These are phyloP conservation scores for Abrostola tripartita DNA, from an alignment of 2,888 invertebrate species.

Conservation along the genomic window DNA sequence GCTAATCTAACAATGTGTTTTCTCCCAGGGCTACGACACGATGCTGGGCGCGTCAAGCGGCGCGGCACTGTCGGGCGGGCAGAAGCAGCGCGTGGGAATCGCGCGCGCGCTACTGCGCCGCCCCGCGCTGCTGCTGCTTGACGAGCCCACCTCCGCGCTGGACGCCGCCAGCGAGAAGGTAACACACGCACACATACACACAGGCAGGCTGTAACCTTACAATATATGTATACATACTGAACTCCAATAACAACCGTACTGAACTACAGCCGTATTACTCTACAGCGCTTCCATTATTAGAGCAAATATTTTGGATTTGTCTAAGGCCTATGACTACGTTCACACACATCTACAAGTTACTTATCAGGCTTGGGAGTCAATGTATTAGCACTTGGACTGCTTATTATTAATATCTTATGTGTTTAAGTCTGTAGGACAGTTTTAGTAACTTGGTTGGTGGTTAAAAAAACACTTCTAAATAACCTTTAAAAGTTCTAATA, in stretches of 20 bases:
- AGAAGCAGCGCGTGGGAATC: slow-evolving; percentile 92
- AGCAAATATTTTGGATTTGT: too few species aligned
- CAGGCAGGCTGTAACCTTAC: too few species aligned
- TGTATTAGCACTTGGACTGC: too few species aligned
- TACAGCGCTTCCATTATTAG: too few species aligned
- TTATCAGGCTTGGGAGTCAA: too few species aligned
- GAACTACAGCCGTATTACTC: too few species aligned
- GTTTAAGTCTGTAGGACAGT: too few species aligned
- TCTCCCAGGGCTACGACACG: slow-evolving; percentile 90
- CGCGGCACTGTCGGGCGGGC: slow-evolving; percentile 92
- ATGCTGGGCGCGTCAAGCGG: slow-evolving; percentile 90
- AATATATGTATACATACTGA: too few species aligned
- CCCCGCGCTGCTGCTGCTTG: slow-evolving; percentile 84
- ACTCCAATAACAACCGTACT: too few species aligned
- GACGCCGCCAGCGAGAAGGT: slow-evolving; percentile 92
- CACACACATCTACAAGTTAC: too few species aligned
- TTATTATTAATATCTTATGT: too few species aligned
- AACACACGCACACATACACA: not conserved
- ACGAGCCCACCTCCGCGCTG: slow-evolving; percentile 92
- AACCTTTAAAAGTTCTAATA: not conserved
- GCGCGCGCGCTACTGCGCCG: slow-evolving; percentile 90
- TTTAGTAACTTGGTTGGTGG: not conserved
- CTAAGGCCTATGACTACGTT: too few species aligned
- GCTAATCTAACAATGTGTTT: not conserved
- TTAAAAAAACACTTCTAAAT: not conserved